Conservation (phyloP, 2,113 vertebrate species). For the Mormoops blainvillei region DNA sequence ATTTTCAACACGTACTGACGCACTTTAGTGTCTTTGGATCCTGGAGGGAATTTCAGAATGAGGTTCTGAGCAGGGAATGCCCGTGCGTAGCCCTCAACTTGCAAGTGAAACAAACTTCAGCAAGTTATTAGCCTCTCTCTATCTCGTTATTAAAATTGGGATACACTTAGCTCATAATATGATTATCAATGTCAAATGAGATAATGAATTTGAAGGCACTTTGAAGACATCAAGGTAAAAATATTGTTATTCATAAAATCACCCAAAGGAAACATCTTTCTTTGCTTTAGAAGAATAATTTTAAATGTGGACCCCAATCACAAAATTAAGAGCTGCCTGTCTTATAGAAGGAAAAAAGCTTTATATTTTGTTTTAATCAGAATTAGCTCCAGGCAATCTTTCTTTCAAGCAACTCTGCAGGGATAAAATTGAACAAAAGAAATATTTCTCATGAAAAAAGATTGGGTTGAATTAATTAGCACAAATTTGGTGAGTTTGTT, state of each 20-base stretch:
- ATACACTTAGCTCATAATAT: not conserved
- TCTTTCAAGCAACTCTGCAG: not conserved
- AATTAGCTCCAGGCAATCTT: not conserved
- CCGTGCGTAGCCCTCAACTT: not conserved
- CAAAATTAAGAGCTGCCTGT: not conserved
- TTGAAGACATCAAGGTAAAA: not conserved
- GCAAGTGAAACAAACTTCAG: not conserved
- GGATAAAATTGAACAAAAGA: not conserved
- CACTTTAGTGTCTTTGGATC: not conserved
- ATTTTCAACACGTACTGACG: not conserved
- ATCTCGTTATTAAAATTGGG: not conserved
- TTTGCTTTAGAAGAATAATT: constrained; percentile 12
- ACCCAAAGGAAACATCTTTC: not conserved
- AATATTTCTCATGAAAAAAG: not conserved
- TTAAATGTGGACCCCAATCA: not conserved
- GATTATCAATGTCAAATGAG: not conserved
- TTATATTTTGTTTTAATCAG: not conserved
- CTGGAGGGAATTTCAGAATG: not conserved
- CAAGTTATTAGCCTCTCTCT: not conserved
- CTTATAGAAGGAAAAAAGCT: not conserved
- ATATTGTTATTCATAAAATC: not conserved
- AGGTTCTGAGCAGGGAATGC: not conserved
- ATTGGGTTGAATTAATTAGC: constrained; percentile 18
- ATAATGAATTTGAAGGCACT: not conserved
- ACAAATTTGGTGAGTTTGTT: constrained; percentile 1